A percentile compares a stretch with the other conserved stretches of the same genome.
phyloP scores from a whole-genome alignment of 1,140 invertebrate species.

The Drosophila asahinai region DNA sequence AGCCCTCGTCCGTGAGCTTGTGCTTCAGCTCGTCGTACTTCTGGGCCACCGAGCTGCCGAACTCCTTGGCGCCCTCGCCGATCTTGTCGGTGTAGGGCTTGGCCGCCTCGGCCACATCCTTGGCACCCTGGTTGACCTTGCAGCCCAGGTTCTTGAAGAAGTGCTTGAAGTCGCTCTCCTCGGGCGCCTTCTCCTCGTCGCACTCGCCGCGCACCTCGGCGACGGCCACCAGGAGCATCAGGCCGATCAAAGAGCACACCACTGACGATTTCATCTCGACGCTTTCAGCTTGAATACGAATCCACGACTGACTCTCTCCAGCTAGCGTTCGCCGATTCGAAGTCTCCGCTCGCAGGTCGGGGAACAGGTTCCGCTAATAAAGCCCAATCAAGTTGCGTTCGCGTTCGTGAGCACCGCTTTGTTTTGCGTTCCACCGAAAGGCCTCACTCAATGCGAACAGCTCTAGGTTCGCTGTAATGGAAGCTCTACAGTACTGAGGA shows the following conservation, averaged over 20 bases:
- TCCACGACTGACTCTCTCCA: constrained; percentile 26
- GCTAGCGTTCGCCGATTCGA: constrained; percentile 1
- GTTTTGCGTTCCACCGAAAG: background rate
- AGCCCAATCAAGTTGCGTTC: constrained; percentile 30
- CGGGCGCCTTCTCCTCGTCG: constrained; percentile 54
- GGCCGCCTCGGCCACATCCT: constrained; percentile 59
- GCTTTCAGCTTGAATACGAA: constrained; percentile 17
- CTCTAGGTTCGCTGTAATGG: constrained; percentile 9
- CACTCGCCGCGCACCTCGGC: constrained; percentile 50
- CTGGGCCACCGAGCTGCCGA: constrained; percentile 62
- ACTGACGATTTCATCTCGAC: constrained; percentile 55
- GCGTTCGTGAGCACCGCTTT: constrained; percentile 10
- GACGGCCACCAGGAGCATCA: constrained; percentile 40
- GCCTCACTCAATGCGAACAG: constrained; percentile 25
- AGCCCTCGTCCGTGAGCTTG: constrained; percentile 64
- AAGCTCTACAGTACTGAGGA: background rate
- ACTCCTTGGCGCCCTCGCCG: constrained; percentile 68
- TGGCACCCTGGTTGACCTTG: constrained; percentile 68
- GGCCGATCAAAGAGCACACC: constrained; percentile 43
- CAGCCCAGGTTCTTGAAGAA: constrained; percentile 78
- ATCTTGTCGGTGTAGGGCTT: constrained; percentile 73
- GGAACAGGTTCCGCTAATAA: constrained; percentile 31
- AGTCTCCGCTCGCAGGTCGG: background rate
- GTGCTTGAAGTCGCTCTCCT: constrained; percentile 70
- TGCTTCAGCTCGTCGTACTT: constrained; percentile 79